Evolutionary conservation across 2,888 invertebrate species (phyloP).

Genomic region (Ophion ventricosus): DNA sequence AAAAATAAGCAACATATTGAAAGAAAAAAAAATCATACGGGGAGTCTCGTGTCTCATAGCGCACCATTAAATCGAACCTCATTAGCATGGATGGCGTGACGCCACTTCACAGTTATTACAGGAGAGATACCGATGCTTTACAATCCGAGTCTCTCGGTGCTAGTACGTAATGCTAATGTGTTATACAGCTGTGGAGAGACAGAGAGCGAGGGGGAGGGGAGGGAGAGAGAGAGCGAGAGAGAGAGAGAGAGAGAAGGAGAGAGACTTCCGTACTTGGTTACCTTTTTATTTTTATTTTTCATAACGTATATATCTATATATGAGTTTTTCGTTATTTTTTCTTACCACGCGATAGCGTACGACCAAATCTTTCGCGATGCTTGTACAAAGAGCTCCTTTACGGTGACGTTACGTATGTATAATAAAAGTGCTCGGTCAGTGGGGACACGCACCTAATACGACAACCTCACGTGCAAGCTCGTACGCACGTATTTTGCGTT

Average conservation of each 20-base stretch:
- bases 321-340: not conserved
- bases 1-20: conserved; percentile 34
- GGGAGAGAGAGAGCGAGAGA: conserved; percentile 59
- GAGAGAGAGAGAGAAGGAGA: conserved; percentile 62
- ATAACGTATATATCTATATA: not conserved
- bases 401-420: conserved; percentile 74
- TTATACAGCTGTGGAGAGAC: conserved; percentile 71
- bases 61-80: conserved; percentile 78
- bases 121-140: conserved; percentile 81
- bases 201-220: no score
- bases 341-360: conserved; percentile 35
- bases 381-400: conserved; percentile 77
- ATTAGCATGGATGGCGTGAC: conserved; percentile 79
- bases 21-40: conserved; percentile 56
- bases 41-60: conserved; percentile 68
- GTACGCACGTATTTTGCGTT: not conserved
- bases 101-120: conserved; percentile 82
- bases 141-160: conserved; percentile 79
- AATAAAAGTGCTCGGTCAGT: conserved; percentile 58
- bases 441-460: conserved; percentile 64
- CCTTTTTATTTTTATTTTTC: conserved; percentile 26
- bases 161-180: conserved; percentile 81
- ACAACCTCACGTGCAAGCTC: conserved; percentile 54
- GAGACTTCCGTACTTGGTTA: conserved; percentile 78
- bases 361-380: conserved; percentile 32